A percentile compares a stretch with the other conserved stretches of the same genome.
Conservation (phyloP, 2,888 invertebrate genomes). For the Cryptophagus acutangulus region DNA sequence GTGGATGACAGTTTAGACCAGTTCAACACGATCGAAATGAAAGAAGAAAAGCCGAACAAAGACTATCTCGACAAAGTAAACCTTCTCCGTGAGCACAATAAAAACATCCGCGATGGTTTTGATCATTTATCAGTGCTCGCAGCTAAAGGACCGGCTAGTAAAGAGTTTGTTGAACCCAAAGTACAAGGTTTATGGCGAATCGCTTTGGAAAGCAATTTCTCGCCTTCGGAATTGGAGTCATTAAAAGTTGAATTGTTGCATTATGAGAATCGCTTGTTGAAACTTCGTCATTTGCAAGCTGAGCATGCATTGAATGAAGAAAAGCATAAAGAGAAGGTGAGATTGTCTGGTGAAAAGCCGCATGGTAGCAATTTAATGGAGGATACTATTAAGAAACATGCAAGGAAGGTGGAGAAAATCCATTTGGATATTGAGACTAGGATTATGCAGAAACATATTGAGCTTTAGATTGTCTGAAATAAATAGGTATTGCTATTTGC, state of each 20-base stretch:
- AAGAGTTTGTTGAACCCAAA: constrained; percentile 86
- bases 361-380: constrained; percentile 62
- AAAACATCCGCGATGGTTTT: constrained; percentile 70
- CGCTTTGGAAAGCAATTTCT: constrained; percentile 75
- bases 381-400: constrained; percentile 77
- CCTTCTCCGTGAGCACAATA: constrained; percentile 67
- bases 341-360: constrained; percentile 58
- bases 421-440: constrained; percentile 73
- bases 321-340: constrained; percentile 58
- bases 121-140: constrained; percentile 71
- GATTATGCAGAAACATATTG: constrained; percentile 70
- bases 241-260: constrained; percentile 80
- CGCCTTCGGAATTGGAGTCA: constrained; percentile 74
- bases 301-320: constrained; percentile 72
- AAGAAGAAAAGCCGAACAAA: constrained; percentile 57
- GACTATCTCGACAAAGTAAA: constrained; percentile 66
- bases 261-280: constrained; percentile 80
- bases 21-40: constrained; percentile 63
- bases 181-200: constrained; percentile 85
- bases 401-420: constrained; percentile 78
- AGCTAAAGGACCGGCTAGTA: constrained; percentile 71
- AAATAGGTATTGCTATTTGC: too few species aligned
- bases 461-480: constrained; percentile 62
- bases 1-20: constrained; percentile 66
- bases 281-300: constrained; percentile 75